Percentiles rank a stretch among this genome's conserved stretches.
These are phyloP conservation scores for Nerophis lumbriciformis DNA, from an alignment of 2,113 vertebrate species.

Conservation along the genomic window DNA sequence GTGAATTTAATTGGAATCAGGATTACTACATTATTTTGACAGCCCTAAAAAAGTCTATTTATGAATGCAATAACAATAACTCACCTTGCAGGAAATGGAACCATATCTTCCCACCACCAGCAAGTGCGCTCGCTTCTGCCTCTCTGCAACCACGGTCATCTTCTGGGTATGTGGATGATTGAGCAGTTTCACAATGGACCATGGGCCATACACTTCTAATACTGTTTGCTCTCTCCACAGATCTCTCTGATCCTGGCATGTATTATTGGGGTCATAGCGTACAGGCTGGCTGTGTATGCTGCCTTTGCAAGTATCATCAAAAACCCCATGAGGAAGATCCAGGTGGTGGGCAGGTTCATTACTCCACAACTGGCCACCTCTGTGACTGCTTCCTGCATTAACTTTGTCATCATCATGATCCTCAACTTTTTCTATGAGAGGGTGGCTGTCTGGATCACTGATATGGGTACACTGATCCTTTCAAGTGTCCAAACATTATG, in stretches of 20 bases:
- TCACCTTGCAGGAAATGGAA: slow-evolving; percentile 82
- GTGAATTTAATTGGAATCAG: no score
- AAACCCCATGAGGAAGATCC: slow-evolving; percentile 71
- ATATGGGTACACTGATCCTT: slow-evolving; percentile 79
- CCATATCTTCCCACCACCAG: slow-evolving; percentile 81
- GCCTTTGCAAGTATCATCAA: slow-evolving; percentile 91
- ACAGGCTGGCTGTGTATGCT: slow-evolving; percentile 88
- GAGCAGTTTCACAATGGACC: not conserved
- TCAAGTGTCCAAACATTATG: not conserved
- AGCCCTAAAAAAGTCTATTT: no score
- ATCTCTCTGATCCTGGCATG: slow-evolving; percentile 85
- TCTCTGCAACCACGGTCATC: slow-evolving; percentile 85
- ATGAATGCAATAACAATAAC: not conserved
- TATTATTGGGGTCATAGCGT: slow-evolving; percentile 90
- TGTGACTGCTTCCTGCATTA: slow-evolving; percentile 91
- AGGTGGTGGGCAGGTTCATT: slow-evolving; percentile 81
- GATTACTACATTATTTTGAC: no score
- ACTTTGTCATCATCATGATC: slow-evolving; percentile 95
- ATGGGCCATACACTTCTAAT: not conserved
- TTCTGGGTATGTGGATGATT: slow-evolving; percentile 80
- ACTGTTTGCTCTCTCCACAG: slow-evolving; percentile 57
- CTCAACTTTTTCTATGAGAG: slow-evolving; percentile 94
- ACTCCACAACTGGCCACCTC: slow-evolving; percentile 92
- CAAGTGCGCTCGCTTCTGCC: slow-evolving; percentile 81
- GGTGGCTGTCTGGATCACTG: slow-evolving; percentile 94